Conservation (phyloP, 2,888 invertebrate species). For the Eupithecia vulgata region DNA sequence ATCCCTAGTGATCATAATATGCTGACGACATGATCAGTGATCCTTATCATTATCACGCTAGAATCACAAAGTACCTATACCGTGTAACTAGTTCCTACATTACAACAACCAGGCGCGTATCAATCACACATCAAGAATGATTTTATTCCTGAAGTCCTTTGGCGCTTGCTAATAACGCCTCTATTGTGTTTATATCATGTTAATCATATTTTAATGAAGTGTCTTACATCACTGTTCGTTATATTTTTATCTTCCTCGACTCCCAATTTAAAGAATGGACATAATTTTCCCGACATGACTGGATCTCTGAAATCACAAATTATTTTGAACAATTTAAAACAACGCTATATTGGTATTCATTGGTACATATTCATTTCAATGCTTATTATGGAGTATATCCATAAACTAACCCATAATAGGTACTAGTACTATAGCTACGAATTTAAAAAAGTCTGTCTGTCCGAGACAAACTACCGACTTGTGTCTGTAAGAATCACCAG, state of each 20-base stretch:
- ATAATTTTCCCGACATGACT: conserved; percentile 66
- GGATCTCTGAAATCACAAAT: conserved; percentile 60
- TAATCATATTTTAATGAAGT: not conserved
- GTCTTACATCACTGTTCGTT: conserved; percentile 29
- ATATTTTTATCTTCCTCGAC: conserved; percentile 35
- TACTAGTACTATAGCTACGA: too few relatives aligned
- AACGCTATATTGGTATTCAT: not conserved
- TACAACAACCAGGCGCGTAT: too few relatives aligned
- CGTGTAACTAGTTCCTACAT: too few relatives aligned
- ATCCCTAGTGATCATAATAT: not conserved
- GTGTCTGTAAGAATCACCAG: too few relatives aligned
- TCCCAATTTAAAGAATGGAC: conserved; percentile 57
- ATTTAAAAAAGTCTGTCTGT: too few relatives aligned
- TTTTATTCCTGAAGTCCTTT: not conserved
- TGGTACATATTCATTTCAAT: too few relatives aligned
- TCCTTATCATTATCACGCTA: too few relatives aligned
- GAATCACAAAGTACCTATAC: too few relatives aligned
- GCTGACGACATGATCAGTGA: too few relatives aligned
- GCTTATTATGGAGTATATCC: too few relatives aligned
- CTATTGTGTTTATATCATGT: not conserved
- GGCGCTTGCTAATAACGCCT: not conserved
- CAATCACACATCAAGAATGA: not conserved
- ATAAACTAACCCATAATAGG: too few relatives aligned
- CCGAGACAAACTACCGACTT: too few relatives aligned
- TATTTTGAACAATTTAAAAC: not conserved